Base-by-base conservation (phyloP, 2,888 invertebrate genomes). In the Neoascia interrupta region DNA sequence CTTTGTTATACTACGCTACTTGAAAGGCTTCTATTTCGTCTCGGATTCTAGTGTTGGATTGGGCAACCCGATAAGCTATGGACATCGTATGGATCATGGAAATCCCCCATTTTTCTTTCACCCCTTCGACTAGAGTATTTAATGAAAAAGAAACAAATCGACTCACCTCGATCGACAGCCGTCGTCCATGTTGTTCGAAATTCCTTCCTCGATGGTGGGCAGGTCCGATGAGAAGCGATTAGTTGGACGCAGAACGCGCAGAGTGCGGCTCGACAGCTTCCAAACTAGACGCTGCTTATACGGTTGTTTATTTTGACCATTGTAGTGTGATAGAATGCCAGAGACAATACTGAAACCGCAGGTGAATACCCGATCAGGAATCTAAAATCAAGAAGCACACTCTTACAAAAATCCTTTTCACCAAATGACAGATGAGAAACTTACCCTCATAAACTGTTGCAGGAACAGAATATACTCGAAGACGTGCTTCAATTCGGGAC, bases 261-360 rank as follows among this genome's bases (percentile, higher is more conserved):
- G 60, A 34, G 94, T 95, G 56, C 95, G 90, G 79, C 93, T 93
- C 6, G 94, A 94, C 66, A 95, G 90, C 70, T 92, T 90, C 95
- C 95, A 95, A 81, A 94, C 92, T 81, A 95, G 91, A 56, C 94
- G 91, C 88, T 95, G 94, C 4, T 93, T 90, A 84, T 93, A 92
- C 21, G 91, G 91, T 81, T 92, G 90, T 89, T 93, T 90, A 86
- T 93, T 88, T 88, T 92, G 89, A 51, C 93, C 93, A 86, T 95
- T 94, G 88, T 95, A 95, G 75, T 92, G 92, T 49, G 92, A 90
- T 83, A 94, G 87, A 84, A 93, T 92, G 81, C 90, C 90, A 19
- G 91, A 90, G 37, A 94, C 93, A 75, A 91, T 90, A 82, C 90
- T 90, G 72, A 92, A 92, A 37, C 92, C 92, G 49, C 89, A 86